Conservation (phyloP, 1,140 invertebrate species). For the Paraescarpia echinospica region DNA sequence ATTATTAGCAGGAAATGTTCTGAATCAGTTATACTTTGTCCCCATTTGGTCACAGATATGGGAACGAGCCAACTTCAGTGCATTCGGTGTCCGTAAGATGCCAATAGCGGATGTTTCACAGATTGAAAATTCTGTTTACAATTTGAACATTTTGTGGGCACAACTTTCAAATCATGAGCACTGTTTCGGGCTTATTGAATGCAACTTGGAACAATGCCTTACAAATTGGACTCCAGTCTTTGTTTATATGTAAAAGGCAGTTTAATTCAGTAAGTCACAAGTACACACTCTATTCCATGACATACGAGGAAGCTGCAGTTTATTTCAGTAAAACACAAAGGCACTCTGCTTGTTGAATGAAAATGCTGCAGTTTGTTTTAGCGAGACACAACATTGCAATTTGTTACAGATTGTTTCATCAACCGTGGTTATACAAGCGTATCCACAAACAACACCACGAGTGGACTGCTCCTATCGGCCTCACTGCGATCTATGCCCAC, state of each 20-base stretch:
- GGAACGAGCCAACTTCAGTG: not conserved
- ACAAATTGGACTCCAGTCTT: too few species aligned
- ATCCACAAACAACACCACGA: conserved; percentile 80
- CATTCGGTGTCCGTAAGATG: too few species aligned
- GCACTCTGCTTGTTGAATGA: not conserved
- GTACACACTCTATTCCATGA: not conserved
- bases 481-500: conserved; percentile 84
- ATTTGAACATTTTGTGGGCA: not conserved
- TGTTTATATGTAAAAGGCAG: too few species aligned
- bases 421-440: conserved; percentile 74
- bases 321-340: not conserved
- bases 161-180: too few species aligned
- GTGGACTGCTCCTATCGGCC: conserved; percentile 55
- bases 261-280: not conserved
- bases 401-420: conserved; percentile 71
- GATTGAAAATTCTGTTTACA: not conserved
- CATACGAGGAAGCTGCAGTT: not conserved
- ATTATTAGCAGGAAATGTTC: too few species aligned
- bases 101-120: too few species aligned
- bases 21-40: too few species aligned
- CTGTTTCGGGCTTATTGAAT: too few species aligned
- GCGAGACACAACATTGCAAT: not conserved
- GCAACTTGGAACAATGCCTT: too few species aligned
- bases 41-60: too few species aligned
- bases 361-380: too few species aligned